Conservation (phyloP, 2,113 vertebrate species). For the Camarhynchus parvulus region DNA sequence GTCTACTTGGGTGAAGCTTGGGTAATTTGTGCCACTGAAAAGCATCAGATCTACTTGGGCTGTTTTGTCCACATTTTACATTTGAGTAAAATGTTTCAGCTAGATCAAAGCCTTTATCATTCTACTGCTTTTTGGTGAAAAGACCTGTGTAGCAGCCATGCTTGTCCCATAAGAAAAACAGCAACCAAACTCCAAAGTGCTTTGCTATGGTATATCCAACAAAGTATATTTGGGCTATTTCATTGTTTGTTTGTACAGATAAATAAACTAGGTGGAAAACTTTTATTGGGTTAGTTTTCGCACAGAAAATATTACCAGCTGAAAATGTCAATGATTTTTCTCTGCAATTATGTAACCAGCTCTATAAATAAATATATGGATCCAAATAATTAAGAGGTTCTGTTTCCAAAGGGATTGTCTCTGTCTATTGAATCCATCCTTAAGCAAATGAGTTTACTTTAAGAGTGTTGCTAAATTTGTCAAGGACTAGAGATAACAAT, state of each 20-base stretch:
- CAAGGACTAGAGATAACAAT: neutral
- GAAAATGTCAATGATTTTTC: constrained; percentile 1
- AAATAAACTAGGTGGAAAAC: constrained; percentile 29
- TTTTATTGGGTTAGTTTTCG: constrained; percentile 17
- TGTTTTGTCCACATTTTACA: neutral
- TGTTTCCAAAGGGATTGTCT: constrained; percentile 18
- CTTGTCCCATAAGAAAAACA: neutral
- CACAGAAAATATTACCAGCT: neutral
- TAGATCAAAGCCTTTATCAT: neutral
- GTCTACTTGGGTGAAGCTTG: neutral
- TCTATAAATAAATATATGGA: constrained; percentile 35
- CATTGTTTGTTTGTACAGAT: neutral
- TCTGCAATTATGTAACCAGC: neutral
- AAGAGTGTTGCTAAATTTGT: constrained; percentile 15
- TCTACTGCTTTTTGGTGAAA: neutral
- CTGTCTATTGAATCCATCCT: neutral
- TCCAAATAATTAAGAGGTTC: constrained; percentile 2
- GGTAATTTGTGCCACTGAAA: neutral
- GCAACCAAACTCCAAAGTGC: neutral
- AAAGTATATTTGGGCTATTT: neutral
- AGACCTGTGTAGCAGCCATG: neutral
- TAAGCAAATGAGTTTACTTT: constrained; percentile 33
- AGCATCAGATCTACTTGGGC: neutral
- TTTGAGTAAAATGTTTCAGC: neutral
- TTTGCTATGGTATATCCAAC: neutral